phyloP scores from a whole-genome alignment of 2,113 vertebrate species.

The Crocuta crocuta region DNA sequence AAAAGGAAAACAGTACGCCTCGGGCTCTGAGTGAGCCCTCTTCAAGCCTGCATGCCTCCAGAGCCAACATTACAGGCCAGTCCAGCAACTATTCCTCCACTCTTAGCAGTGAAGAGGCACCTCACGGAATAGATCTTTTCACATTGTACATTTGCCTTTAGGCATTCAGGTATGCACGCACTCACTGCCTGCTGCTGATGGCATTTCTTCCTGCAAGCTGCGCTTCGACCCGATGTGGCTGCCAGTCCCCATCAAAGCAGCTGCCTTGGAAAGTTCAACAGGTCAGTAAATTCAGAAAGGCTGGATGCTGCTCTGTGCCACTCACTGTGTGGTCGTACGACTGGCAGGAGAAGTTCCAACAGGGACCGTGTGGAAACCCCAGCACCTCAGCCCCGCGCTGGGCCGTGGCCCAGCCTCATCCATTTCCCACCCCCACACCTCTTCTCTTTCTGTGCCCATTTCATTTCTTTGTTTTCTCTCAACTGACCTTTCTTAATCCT shows the following conservation, averaged over 20 bases:
- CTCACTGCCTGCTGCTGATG: too few species aligned
- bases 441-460: neutral
- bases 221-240: neutral
- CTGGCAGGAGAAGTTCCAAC: neutral
- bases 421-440: neutral
- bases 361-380: neutral
- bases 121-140: neutral
- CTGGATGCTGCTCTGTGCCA: neutral
- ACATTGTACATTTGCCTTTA: neutral
- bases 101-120: neutral
- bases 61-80: neutral
- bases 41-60: neutral
- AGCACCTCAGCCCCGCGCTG: neutral
- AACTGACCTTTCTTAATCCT: neutral
- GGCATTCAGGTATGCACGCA: fast-evolving
- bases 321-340: neutral
- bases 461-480: neutral
- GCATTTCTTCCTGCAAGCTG: neutral
- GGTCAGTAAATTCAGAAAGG: neutral
- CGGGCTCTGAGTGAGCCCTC: neutral
- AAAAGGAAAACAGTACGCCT: neutral
- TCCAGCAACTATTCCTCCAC: neutral
- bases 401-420: neutral
- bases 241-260: neutral
- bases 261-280: neutral